Conservation (phyloP, 2,888 invertebrate genomes). For the Sialis lutaria region DNA sequence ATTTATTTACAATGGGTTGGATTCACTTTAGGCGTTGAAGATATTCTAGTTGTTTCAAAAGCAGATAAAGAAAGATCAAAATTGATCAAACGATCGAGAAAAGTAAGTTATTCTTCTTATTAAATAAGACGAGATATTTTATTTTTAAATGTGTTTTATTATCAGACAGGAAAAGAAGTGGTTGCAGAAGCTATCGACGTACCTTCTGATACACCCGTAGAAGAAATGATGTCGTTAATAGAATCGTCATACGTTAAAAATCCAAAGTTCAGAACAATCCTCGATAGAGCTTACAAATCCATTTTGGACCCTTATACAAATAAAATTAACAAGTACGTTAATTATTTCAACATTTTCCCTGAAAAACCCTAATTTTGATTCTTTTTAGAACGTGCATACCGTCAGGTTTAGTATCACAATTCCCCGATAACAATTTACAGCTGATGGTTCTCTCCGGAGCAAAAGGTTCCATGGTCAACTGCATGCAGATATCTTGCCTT, state of each 20-base stretch:
- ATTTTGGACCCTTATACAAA: conserved; percentile 72
- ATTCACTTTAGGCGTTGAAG: conserved; percentile 88
- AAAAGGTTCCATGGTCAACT: conserved; percentile 95
- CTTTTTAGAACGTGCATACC: conserved; percentile 54
- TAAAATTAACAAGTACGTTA: conserved; percentile 57
- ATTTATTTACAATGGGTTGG: conserved; percentile 77
- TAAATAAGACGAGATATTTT: neutral
- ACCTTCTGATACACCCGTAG: conserved; percentile 34
- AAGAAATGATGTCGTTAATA: conserved; percentile 44
- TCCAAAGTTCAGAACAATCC: conserved; percentile 57
- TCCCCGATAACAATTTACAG: conserved; percentile 93
- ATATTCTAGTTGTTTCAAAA: conserved; percentile 64
- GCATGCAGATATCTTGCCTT: conserved; percentile 95
- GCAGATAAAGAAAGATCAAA: conserved; percentile 57
- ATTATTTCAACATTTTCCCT: too few relatives aligned
- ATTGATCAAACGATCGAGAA: conserved; percentile 45
- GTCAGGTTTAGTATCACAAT: conserved; percentile 66
- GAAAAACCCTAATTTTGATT: too few relatives aligned
- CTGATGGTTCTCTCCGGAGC: conserved; percentile 98
- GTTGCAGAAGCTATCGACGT: conserved; percentile 55
- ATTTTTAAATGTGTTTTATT: neutral
- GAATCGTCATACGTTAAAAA: conserved; percentile 53
- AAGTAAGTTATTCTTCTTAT: conserved; percentile 9
- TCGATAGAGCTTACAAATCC: conserved; percentile 71
- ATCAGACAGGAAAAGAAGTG: conserved; percentile 37